Base-by-base conservation (phyloP, 2,113 vertebrate genomes). In the Peromyscus californicus region DNA sequence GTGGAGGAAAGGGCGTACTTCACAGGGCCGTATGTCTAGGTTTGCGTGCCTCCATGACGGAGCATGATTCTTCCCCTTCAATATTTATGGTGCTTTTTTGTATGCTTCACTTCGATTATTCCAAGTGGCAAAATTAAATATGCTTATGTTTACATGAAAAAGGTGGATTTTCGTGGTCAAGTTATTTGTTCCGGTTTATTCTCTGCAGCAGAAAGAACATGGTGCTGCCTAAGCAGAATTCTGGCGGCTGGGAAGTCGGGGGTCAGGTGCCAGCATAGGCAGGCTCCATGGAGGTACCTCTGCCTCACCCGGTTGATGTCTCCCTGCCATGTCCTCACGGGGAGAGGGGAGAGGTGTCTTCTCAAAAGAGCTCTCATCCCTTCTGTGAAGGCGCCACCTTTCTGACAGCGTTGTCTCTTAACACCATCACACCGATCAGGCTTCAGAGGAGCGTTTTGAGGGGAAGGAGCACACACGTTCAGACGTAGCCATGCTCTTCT, bases 131-230 rank as follows among this genome's bases (percentile, higher is more conserved):
- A 78, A 29, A 39, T 94, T 86, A 91, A 96, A 89, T 78, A 80
- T 13, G 11, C 67, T 89, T 15, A 91, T 87, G 29, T 94, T 92
- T 83, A 79, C 19, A 57, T 24, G 51, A n/a, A 91, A 95, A 90
- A 65, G 42, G 42, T 90, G 70, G 83, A 31, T 79, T n/a, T 86
- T 42, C 78, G 17, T 72, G 72, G 33, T 69, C 3, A 16, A 92
- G 33, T 85, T 57, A 61, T 63, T 48, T 72, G 45, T 67, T 51
- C 65, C 29, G 19, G 45, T 24, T 70, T 84, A 48, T 22, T 83
- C 21, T 0, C 75, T 51, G 31, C 26, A 48, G 3, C 45, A 78
- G 75, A 78, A 48, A 78, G 75, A 78, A 48, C 26, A 17, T 31
- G 42, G 75, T 1, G 12, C 29, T 22, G n/a, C 12, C 80, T 78